A percentile compares a stretch with the other conserved stretches of the same genome.
Evolutionary conservation across 2,113 vertebrate species (phyloP).

Genomic region (Strigops habroptila): DNA sequence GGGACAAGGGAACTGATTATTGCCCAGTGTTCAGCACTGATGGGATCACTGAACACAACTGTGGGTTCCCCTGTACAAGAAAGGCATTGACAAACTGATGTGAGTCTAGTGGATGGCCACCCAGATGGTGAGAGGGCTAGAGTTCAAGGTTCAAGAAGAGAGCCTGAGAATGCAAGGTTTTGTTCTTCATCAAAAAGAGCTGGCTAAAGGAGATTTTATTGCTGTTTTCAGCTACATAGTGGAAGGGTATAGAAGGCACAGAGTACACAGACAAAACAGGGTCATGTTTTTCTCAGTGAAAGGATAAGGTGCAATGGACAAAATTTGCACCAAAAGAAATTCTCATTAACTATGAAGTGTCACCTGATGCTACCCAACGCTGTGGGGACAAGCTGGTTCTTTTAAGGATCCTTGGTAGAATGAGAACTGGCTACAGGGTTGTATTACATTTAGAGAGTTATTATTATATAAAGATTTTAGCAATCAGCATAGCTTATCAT

Average conservation of each 20-base stretch:
- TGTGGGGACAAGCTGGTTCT: neutral
- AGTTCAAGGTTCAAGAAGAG: neutral
- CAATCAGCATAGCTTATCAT: neutral
- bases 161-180: neutral
- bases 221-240: neutral
- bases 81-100: neutral
- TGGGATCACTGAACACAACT: neutral
- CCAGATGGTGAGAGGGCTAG: neutral
- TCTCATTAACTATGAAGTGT: neutral
- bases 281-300: neutral
- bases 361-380: accelerated
- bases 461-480: neutral
- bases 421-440: neutral
- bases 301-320: neutral
- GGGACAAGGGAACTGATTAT: neutral
- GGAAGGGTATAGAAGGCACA: neutral
- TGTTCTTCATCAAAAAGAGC: neutral
- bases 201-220: neutral
- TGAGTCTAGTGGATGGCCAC: neutral
- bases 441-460: neutral
- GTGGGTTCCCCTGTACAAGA: neutral
- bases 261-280: neutral
- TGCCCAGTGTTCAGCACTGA: neutral
- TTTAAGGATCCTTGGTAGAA: neutral
- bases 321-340: neutral